phyloP scores from a whole-genome alignment of 2,888 invertebrate species.

The Philereme transversata region DNA sequence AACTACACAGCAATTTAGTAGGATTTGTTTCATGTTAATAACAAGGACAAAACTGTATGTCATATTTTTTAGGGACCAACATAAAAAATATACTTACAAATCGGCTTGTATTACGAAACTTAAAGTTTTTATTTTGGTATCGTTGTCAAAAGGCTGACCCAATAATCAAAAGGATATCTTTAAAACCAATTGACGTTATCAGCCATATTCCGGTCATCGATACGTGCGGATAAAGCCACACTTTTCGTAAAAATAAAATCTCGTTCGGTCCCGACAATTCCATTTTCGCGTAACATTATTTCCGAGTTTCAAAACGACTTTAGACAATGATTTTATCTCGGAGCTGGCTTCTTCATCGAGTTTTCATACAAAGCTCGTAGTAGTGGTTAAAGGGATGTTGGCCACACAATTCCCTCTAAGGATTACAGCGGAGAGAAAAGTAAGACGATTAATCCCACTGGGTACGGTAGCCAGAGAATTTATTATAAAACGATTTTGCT shows the following conservation, averaged over 20 bases:
- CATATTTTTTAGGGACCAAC: no score
- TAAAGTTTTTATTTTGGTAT: conserved; percentile 3
- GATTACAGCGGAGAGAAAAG: conserved; percentile 78
- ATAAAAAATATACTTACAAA: no score
- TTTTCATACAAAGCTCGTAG: conserved; percentile 49
- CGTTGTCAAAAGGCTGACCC: conserved; percentile 10
- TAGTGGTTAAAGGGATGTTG: conserved; percentile 64
- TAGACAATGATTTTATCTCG: conserved; percentile 35
- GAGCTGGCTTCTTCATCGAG: conserved; percentile 33
- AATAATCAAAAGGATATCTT: conserved; percentile 18
- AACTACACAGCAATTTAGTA: no score
- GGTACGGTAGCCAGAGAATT: conserved; percentile 71
- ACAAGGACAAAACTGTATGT: no score
- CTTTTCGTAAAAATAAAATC: conserved; percentile 32
- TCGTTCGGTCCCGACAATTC: conserved; percentile 30
- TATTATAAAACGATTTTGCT: conserved; percentile 77
- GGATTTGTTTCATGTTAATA: no score
- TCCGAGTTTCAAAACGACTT: conserved; percentile 34
- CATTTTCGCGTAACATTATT: conserved; percentile 38
- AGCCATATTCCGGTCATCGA: conserved; percentile 35
- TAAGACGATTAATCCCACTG: conserved; percentile 81
- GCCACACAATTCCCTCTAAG: conserved; percentile 77
- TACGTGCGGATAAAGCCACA: conserved; percentile 34
- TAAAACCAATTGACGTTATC: conserved; percentile 33
- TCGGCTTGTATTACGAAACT: no score